A percentile compares a stretch with the other conserved stretches of the same genome.
phyloP scores from a whole-genome alignment of 2,888 invertebrate species.

The Nemotelus pantherinus region DNA sequence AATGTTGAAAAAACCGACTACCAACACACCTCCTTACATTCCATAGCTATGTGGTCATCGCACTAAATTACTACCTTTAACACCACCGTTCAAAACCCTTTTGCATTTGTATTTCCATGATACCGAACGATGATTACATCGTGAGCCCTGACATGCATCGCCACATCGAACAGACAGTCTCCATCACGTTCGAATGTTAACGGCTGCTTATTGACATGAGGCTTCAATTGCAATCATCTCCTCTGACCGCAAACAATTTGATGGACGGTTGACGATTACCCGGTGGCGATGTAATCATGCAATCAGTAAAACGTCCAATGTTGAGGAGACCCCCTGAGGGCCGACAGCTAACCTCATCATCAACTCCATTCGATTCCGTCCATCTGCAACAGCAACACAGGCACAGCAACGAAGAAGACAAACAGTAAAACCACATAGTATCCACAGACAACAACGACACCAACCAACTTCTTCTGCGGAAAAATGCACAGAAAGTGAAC shows the following conservation, averaged over 20 bases:
- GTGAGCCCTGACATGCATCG: background rate
- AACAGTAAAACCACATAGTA: background rate
- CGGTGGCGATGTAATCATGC: slow-evolving; percentile 35
- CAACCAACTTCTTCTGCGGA: background rate
- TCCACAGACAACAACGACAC: too few species aligned
- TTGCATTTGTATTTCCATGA: background rate
- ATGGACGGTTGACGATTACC: slow-evolving; percentile 40
- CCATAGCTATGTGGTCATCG: background rate
- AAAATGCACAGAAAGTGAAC: background rate
- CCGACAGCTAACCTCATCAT: slow-evolving; percentile 25
- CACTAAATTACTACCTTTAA: slow-evolving; percentile 1
- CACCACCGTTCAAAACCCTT: background rate
- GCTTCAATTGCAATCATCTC: slow-evolving; percentile 41
- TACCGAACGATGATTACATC: background rate
- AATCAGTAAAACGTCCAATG: slow-evolving; percentile 29
- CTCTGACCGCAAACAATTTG: slow-evolving; percentile 40
- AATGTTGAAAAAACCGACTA: too few species aligned
- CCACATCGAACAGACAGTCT: background rate
- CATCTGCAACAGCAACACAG: background rate
- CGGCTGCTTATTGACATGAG: slow-evolving; percentile 38
- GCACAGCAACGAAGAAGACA: background rate
- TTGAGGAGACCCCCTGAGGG: slow-evolving; percentile 24
- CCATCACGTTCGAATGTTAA: slow-evolving; percentile 33
- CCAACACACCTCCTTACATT: background rate
- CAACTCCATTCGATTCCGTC: background rate